phyloP scores from a whole-genome alignment of 2,797 vertebrate species.

The Squalus acanthias region DNA sequence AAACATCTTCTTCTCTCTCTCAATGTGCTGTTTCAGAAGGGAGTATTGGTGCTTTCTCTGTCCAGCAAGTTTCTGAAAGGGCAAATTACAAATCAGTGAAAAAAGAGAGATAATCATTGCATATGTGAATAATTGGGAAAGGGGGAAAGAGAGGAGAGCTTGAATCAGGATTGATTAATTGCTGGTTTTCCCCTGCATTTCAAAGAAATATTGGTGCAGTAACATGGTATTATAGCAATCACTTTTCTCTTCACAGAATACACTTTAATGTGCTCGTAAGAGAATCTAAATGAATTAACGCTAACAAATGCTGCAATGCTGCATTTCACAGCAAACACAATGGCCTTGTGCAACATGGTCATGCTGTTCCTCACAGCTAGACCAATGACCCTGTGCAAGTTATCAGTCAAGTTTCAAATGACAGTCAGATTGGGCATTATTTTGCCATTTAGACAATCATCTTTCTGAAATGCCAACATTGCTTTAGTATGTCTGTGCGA shows the following conservation, averaged over 20 bases:
- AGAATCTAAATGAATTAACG: background rate
- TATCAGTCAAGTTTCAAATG: background rate
- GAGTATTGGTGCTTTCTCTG: slow-evolving; percentile 74
- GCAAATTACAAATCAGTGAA: background rate
- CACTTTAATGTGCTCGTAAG: background rate
- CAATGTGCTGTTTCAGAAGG: slow-evolving; percentile 78
- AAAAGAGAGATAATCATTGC: background rate
- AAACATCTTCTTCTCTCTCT: slow-evolving; percentile 85
- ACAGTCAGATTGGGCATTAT: background rate
- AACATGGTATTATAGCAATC: background rate
- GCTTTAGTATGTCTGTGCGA: background rate
- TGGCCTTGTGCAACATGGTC: background rate
- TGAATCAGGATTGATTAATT: background rate
- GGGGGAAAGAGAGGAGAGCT: background rate
- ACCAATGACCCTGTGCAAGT: slow-evolving; percentile 6
- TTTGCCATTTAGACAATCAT: background rate
- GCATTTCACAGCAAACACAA: background rate
- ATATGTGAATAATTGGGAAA: background rate
- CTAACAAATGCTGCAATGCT: background rate
- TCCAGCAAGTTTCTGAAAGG: slow-evolving; percentile 66
- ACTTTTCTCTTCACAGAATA: background rate
- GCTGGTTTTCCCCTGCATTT: background rate
- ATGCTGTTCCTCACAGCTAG: background rate
- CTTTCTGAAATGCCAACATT: background rate
- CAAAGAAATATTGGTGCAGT: background rate